A percentile compares a stretch with the other conserved stretches of the same genome.
Conservation (phyloP, 92 coral and sea anemone species). For the Zoanthus gigantus region DNA sequence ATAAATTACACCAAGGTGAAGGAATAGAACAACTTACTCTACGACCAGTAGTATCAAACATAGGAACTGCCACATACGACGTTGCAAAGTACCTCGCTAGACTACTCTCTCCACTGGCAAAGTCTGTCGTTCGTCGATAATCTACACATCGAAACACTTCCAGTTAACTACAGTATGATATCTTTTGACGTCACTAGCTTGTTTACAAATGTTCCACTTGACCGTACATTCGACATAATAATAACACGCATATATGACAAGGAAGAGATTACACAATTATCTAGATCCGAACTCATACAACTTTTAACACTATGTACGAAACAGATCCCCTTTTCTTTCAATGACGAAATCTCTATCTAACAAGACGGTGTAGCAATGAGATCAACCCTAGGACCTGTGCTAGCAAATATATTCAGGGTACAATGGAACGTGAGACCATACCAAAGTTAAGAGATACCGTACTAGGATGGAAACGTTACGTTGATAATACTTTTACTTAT, state of each 20-base stretch:
- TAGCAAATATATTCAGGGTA: conserved; percentile 26
- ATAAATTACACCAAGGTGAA: background rate
- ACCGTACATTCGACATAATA: background rate
- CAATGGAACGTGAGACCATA: background rate
- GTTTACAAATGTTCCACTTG: conserved; percentile 3
- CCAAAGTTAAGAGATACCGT: too few species aligned
- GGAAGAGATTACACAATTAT: background rate
- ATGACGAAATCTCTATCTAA: background rate
- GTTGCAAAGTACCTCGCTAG: background rate
- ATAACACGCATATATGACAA: background rate
- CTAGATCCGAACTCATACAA: background rate
- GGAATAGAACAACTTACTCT: background rate
- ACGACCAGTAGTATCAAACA: background rate
- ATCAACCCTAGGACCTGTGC: conserved; percentile 39
- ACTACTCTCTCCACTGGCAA: background rate
- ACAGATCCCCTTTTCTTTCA: background rate
- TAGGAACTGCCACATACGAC: background rate
- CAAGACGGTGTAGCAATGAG: conserved; percentile 40
- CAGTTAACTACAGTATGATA: background rate
- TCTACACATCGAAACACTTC: background rate
- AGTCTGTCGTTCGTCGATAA: background rate
- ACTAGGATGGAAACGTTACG: too few species aligned
- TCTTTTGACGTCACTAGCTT: background rate
- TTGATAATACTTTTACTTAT: too few species aligned
- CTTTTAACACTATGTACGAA: conserved; percentile 12